phyloP scores from a whole-genome alignment of 2,113 vertebrate species.

The Gymnorhina tibicen region DNA sequence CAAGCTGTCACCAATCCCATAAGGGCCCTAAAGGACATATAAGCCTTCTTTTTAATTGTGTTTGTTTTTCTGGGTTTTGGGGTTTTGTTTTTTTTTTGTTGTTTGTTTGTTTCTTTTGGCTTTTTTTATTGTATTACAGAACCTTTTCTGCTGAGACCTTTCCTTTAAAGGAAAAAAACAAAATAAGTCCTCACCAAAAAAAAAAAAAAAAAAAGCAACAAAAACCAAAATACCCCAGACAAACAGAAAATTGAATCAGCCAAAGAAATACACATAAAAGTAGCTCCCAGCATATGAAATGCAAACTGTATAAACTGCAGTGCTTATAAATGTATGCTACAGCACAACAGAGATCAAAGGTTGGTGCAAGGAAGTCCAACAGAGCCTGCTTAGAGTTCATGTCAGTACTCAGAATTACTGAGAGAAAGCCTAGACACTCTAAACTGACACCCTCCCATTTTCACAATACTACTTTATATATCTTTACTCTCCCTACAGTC shows the following conservation, averaged over 20 bases:
- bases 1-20: not conserved
- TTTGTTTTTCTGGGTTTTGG: not conserved
- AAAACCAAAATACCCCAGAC: rapidly evolving
- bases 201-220: not conserved
- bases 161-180: not conserved
- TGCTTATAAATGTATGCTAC: not conserved
- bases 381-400: not conserved
- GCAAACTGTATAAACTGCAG: not conserved
- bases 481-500: not conserved
- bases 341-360: not conserved
- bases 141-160: not conserved
- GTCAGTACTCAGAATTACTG: not conserved
- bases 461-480: not conserved
- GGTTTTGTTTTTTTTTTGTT: not conserved
- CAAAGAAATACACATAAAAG: not conserved
- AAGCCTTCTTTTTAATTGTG: rapidly evolving
- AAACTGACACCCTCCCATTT: not conserved
- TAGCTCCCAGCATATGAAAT: not conserved
- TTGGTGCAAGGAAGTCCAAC: not conserved
- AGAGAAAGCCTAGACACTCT: not conserved
- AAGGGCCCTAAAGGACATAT: not conserved
- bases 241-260: not conserved
- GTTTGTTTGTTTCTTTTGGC: too few species aligned
- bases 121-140: not conserved
- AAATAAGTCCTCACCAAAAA: not conserved